These are phyloP conservation scores for Ectobius pallidus DNA, from an alignment of 2,888 invertebrate genomes.

Conservation along the genomic window DNA sequence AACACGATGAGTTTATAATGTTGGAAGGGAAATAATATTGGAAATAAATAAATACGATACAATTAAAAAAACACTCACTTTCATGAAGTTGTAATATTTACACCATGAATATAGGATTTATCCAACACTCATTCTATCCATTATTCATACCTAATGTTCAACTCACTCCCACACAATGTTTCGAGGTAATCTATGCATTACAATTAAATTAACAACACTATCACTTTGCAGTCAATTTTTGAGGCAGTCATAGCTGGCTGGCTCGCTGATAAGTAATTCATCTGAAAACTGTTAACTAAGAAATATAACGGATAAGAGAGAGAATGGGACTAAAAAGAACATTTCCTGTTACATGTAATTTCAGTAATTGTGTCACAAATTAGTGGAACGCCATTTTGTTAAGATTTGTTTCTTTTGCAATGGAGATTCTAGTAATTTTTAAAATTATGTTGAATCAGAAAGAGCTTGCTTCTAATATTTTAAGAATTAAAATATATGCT, in stretches of 20 bases:
- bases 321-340: no score
- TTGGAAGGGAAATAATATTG: neutral
- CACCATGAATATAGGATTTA: conserved; percentile 2
- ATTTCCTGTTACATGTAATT: neutral
- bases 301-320: no score
- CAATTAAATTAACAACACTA: neutral
- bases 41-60: conserved; percentile 5
- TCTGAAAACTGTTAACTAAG: neutral
- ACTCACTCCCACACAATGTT: neutral
- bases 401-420: no score
- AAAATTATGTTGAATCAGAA: no score
- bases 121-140: conserved; percentile 11
- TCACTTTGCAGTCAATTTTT: neutral
- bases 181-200: neutral
- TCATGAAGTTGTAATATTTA: conserved; percentile 14
- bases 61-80: conserved; percentile 3
- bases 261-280: conserved; percentile 9
- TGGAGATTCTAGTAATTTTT: no score
- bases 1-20: neutral
- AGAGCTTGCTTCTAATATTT: no score
- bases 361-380: no score
- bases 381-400: no score
- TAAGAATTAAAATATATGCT: no score
- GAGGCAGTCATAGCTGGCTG: neutral
- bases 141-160: conserved; percentile 1